Conservation (phyloP, 2,113 vertebrate genomes). For the Rhinopomastus cyanomelas region DNA sequence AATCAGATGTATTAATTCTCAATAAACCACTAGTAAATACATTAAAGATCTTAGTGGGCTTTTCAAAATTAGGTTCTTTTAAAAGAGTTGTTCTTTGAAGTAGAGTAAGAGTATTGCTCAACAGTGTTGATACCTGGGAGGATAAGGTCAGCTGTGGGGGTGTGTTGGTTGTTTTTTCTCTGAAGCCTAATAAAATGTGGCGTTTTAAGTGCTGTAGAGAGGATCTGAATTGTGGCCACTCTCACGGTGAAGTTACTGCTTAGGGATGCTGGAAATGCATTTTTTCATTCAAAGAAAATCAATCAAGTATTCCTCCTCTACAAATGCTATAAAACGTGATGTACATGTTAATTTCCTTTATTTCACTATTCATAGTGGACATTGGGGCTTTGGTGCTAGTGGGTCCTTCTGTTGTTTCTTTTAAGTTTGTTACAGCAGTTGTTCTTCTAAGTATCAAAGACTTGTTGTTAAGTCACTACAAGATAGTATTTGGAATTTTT, state of each 20-base stretch:
- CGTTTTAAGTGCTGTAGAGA: conserved; percentile 40
- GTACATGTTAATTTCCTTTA: background rate
- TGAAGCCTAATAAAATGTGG: conserved; percentile 29
- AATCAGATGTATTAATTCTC: background rate
- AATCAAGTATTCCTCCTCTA: background rate
- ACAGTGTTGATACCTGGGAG: background rate
- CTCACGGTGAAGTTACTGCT: background rate
- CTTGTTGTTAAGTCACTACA: background rate
- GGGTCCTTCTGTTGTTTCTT: background rate
- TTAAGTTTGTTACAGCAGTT: background rate
- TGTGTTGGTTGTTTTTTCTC: background rate
- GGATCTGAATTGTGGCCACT: background rate
- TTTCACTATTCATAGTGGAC: background rate
- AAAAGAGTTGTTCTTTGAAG: background rate
- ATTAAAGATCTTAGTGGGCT: background rate
- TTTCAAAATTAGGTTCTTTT: background rate
- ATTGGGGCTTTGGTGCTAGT: background rate
- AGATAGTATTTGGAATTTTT: background rate
- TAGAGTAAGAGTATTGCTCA: background rate
- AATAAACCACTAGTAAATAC: background rate
- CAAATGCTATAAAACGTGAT: background rate
- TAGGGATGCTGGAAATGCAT: background rate
- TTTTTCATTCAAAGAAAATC: background rate
- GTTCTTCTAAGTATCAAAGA: background rate
- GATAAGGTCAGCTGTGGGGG: background rate